Base-by-base conservation (phyloP, 2,113 vertebrate genomes). In the Catharus minimus region DNA sequence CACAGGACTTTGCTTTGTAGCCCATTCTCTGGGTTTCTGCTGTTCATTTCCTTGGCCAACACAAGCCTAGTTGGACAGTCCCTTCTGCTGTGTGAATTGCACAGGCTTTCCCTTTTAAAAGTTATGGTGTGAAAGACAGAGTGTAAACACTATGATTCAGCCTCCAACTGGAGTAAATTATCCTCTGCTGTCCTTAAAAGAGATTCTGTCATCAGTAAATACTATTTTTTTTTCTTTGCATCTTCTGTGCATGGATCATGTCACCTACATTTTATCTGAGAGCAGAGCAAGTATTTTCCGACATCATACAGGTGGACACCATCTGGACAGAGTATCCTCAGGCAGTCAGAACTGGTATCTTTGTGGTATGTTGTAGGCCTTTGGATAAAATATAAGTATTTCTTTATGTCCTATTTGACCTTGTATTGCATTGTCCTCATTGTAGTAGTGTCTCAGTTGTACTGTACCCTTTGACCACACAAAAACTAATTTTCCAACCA, bases 111-210 rank as follows among this genome's bases (percentile, higher is more conserved):
- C 82, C 86, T 92, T 95, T 95, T 94, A 82, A 72, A 95, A 89
- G 84, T 91, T 86, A 22, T 8, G 67, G 71, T 85, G 84, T 93
- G 90, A 93, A 86, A 89, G 64, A 89, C 19, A 86, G 91, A 79
- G 72, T 55, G 74, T 95, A 94, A 95, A 96, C 60, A 95, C 75
- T 88, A 13, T 92, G 90, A 95, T 95, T 96, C 92, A 95, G 92
- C 81, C 60, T 86, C 88, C 73, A 15, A 92, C 83, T 95, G 85
- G 92, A 92, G 89, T 93, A 95, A 83, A 87, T 93, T 87, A 91
- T 93, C 85, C 77, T 86, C 85, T 93, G 76, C 67, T 93, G 91
- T 93, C 93, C 89, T 94, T 77, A 73, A 85, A 87, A 86, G 77
- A 93, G 19, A 86, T 72, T 92, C 32, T 91, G 66, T 83, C 86